phyloP scores from a whole-genome alignment of 1,140 invertebrate species.

The Drosophila lacteicornis region DNA sequence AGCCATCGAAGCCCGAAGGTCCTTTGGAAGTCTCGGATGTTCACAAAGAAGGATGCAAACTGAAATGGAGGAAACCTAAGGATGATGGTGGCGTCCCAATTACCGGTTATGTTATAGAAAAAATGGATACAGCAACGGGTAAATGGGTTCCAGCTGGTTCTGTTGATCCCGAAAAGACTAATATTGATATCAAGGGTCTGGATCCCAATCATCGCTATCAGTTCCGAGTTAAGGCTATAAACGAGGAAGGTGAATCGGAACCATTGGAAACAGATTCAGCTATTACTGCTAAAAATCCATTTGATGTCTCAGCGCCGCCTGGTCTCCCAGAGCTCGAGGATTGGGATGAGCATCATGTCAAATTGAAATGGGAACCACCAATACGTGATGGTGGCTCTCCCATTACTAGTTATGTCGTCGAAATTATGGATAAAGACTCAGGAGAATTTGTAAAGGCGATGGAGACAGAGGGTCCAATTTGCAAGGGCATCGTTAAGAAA shows the following conservation, averaged over 20 bases:
- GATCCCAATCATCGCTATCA: constrained; percentile 97
- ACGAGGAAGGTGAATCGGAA: constrained; percentile 98
- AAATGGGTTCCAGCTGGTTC: constrained; percentile 95
- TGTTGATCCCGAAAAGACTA: constrained; percentile 94
- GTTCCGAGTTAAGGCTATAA: constrained; percentile 97
- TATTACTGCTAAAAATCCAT: constrained; percentile 98
- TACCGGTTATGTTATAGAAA: constrained; percentile 95
- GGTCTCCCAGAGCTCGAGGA: constrained; percentile 96
- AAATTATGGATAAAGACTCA: constrained; percentile 87
- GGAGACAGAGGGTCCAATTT: constrained; percentile 91
- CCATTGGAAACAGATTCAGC: constrained; percentile 94
- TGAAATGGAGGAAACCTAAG: constrained; percentile 97
- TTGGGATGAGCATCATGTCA: constrained; percentile 96
- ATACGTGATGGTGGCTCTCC: constrained; percentile 97
- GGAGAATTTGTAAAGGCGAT: constrained; percentile 89
- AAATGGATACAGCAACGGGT: constrained; percentile 94
- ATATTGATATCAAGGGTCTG: constrained; percentile 94
- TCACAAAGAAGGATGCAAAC: constrained; percentile 97
- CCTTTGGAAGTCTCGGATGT: constrained; percentile 96
- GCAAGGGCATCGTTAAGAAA: constrained; percentile 93
- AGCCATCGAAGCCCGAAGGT: constrained; percentile 97
- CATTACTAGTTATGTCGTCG: constrained; percentile 97
- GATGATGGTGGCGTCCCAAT: constrained; percentile 98
- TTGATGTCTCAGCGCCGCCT: constrained; percentile 94
- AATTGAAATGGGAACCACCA: constrained; percentile 98